Conservation (phyloP, 1,140 invertebrate species). For the Lepidurus couesii region DNA sequence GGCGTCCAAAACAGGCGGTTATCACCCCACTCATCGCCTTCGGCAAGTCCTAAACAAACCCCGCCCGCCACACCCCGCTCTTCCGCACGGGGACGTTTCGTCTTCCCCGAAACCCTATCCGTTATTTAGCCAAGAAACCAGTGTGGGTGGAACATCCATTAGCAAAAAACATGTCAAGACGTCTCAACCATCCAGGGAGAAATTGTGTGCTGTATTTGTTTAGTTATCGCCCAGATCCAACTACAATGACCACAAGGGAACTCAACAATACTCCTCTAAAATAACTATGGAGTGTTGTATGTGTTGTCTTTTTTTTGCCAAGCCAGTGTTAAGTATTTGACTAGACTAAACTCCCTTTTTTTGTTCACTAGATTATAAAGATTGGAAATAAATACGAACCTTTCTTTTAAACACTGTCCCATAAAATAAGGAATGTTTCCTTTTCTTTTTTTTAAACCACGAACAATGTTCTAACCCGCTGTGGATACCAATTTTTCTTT, state of each 20-base stretch:
- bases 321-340: background rate
- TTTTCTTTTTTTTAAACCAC: slow-evolving; percentile 6
- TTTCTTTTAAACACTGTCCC: slow-evolving; percentile 9
- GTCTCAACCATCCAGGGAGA: background rate
- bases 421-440: background rate
- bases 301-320: background rate
- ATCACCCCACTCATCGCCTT: slow-evolving; percentile 28
- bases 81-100: background rate
- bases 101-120: slow-evolving; percentile 1
- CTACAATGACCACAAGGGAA: slow-evolving; percentile 2
- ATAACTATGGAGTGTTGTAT: background rate
- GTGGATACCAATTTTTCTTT: background rate
- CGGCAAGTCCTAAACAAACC: slow-evolving; percentile 16
- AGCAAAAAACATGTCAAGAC: background rate
- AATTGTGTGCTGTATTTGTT: slow-evolving; percentile 25
- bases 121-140: background rate
- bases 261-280: background rate
- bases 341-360: background rate
- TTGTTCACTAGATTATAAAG: background rate
- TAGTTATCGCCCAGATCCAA: background rate
- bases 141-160: background rate
- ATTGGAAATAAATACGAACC: slow-evolving; percentile 16
- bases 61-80: slow-evolving; percentile 25
- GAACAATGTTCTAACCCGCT: background rate
- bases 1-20: slow-evolving; percentile 29